Base-by-base conservation (phyloP, 2,797 vertebrate genomes). In the Sebastes umbrosus region DNA sequence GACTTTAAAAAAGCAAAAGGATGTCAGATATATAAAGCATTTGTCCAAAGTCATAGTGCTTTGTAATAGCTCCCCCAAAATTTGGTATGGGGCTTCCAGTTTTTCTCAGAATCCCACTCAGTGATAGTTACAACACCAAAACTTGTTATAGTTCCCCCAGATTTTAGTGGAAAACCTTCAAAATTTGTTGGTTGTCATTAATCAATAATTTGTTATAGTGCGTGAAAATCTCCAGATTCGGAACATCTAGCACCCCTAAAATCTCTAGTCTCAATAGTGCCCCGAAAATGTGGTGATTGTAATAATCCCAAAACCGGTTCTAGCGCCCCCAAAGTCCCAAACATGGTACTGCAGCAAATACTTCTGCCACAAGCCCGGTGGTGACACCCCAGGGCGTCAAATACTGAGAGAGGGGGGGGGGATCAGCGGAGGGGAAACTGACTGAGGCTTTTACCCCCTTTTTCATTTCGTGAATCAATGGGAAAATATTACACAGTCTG, bases 401-500 rank as follows among this genome's bases (percentile, higher is more conserved):
- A 43, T 43, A 43, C 39, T 0, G 68, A n/a, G 2, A 72, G 39
- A 36, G 27, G 4, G 27, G 34, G 9, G 29, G 34, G 46, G 43
- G 62, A 69, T 39, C 12, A 13, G 36, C 12, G 12, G 36, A 39
- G 22, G 66, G 64, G 69, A 29, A 60, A 55, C 36, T 18, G 20
- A 65, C 31, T 16, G 55, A 58, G 62, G 9, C 25, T 73, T 67
- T 70, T 29, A 62, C 4, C 72, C 62, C 62, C 29, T 60, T 73
- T 76, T 83, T 82, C 22, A 75, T 73, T 65, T 6, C 5, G 32
- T 77, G 87, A 85, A 87, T 90, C 86, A 83, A 84, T 58, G 78
- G 85, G 80, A 89, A 92, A 90, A 90, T 87, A 86, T 89, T 36
- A 81, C 80, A 29, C 43, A 76, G 74, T 60, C 74, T 24, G 31